These are phyloP conservation scores for Eubasilissa splendida DNA, from an alignment of 2,888 invertebrate species.

Conservation along the genomic window DNA sequence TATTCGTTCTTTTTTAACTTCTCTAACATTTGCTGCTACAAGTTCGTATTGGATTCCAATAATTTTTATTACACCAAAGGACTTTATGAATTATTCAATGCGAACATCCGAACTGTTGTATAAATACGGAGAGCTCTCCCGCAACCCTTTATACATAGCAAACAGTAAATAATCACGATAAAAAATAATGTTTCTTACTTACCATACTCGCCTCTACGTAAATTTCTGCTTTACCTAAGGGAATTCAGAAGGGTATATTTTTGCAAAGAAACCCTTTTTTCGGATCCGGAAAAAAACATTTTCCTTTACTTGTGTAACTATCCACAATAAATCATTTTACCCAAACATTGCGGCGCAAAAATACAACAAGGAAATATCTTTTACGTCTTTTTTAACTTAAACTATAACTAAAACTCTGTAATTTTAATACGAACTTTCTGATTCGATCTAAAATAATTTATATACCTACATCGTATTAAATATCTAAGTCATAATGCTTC, in stretches of 20 bases:
- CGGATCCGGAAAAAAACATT: neutral
- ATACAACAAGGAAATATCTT: slow-evolving; percentile 5
- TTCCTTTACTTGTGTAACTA: slow-evolving; percentile 11
- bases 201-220: slow-evolving; percentile 41
- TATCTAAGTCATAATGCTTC: no score
- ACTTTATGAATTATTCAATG: slow-evolving; percentile 55
- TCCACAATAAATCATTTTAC: slow-evolving; percentile 4
- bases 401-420: neutral
- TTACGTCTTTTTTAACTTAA: neutral
- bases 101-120: slow-evolving; percentile 51
- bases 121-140: slow-evolving; percentile 46
- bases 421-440: neutral
- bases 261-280: slow-evolving; percentile 1
- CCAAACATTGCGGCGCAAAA: neutral
- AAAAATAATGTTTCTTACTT: slow-evolving; percentile 51
- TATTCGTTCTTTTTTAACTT: neutral
- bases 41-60: slow-evolving; percentile 56
- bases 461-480: neutral
- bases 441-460: neutral
- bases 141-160: slow-evolving; percentile 44
- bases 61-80: slow-evolving; percentile 56
- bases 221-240: slow-evolving; percentile 28
- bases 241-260: slow-evolving; percentile 22
- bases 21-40: slow-evolving; percentile 36
- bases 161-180: slow-evolving; percentile 56